Evolutionary conservation across 2,888 invertebrate species (phyloP), one percentile per base, ranked within the genome.

Genomic region (Zootermopsis nevadensis): DNA sequence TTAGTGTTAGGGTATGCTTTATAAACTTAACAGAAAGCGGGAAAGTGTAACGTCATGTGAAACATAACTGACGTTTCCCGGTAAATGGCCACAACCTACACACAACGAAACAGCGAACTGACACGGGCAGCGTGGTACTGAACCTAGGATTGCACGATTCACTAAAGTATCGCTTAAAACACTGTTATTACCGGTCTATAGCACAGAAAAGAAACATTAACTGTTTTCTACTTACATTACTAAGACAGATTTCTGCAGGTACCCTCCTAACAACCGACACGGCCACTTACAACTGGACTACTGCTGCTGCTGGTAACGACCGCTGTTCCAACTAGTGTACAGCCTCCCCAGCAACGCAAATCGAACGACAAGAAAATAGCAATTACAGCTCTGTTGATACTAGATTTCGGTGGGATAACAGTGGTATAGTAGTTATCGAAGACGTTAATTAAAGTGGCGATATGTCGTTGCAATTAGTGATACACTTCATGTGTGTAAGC

Each of bases 61-160:
- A 33, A 42, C 30, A n/a, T n/a, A 83, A 80, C 83, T 83, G 83
- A 83, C 83, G 35, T 83, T 80, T 80, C 72, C 83, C 83, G 79
- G 79, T 72, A 48, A 82, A 83, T 79, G 83, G 80, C 83, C 35
- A 80, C 77, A 83, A 48, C 33, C 48, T 24, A 42, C n/a, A 74
- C n/a, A 22, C 42, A 38, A 38, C 33, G 30, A 72, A 72, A 72
- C 72, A 10, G 33, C 74, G 38, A 35, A 77, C 55, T 31, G 55
- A 77, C 77, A 60, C 66, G 27, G 33, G 79, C 79, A 66, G 79
- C 79, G 79, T 79, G 79, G 30, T 60, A 24, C 19, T 19, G 77
- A 77, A 77, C 19, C 53, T 24, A 55, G 24, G 22, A 19, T 24
- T 35, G 53, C 79, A 24, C n/a, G 10, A 66, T 79, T 15, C 60